Evolutionary conservation across 2,113 vertebrate species (phyloP).

Genomic region (Psettodes erumei): DNA sequence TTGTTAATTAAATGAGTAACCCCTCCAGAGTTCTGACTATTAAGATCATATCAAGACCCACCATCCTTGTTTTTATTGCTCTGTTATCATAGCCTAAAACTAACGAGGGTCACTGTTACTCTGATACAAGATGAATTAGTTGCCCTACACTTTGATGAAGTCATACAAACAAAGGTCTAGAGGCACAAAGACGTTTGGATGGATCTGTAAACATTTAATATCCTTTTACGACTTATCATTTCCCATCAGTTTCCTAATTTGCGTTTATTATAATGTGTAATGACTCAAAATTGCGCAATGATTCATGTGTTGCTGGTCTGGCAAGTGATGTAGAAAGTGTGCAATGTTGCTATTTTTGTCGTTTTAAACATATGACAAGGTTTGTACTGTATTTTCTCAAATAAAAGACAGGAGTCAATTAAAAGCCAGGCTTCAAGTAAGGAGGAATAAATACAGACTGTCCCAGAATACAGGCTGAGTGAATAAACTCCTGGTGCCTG

Average conservation of each 20-base stretch:
- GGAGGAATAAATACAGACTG: no score
- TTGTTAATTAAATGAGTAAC: background rate
- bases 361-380: background rate
- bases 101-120: background rate
- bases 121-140: background rate
- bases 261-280: background rate
- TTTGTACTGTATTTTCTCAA: no score
- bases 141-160: background rate
- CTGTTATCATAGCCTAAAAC: background rate
- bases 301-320: slow-evolving; percentile 3
- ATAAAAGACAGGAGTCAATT: no score
- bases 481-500: no score
- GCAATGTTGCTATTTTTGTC: background rate
- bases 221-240: background rate
- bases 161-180: background rate
- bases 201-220: slow-evolving; percentile 6
- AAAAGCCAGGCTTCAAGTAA: no score
- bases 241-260: slow-evolving; percentile 22
- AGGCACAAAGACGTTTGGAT: background rate
- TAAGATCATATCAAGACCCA: background rate
- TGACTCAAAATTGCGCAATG: slow-evolving; percentile 1
- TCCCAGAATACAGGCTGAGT: no score
- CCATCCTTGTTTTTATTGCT: background rate
- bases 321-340: background rate
- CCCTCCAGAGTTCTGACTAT: background rate